These are phyloP conservation scores for Polyploca ridens DNA, from an alignment of 2,888 invertebrate genomes.

Conservation along the genomic window DNA sequence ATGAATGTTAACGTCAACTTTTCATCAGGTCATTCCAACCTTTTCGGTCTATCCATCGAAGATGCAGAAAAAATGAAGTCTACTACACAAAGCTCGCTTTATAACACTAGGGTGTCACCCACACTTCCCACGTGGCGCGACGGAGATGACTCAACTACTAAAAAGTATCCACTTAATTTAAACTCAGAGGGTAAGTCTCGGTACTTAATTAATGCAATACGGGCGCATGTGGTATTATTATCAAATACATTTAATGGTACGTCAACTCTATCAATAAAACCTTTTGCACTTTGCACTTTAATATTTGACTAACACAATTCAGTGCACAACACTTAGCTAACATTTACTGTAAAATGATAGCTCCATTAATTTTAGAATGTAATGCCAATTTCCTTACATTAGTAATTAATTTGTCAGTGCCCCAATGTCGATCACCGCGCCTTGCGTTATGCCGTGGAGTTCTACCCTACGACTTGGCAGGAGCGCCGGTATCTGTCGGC, in stretches of 20 bases:
- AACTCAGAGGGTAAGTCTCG: conserved; percentile 72
- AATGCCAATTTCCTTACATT: conserved; percentile 4
- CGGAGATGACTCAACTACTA: conserved; percentile 69
- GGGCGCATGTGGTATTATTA: conserved; percentile 44
- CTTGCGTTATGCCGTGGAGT: conserved; percentile 85
- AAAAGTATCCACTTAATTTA: conserved; percentile 70
- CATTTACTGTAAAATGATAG: neutral
- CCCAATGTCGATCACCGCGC: conserved; percentile 81
- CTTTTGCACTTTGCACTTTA: neutral
- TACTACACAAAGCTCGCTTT: conserved; percentile 78
- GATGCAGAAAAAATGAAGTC: conserved; percentile 82
- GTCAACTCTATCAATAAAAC: neutral
- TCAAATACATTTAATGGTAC: neutral
- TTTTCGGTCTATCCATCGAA: conserved; percentile 86
- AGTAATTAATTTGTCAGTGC: conserved; percentile 55
- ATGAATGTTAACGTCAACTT: conserved; percentile 62
- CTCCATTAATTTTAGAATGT: neutral
- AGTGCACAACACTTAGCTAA: neutral
- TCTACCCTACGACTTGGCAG: conserved; percentile 87
- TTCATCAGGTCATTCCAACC: conserved; percentile 86
- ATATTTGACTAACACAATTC: neutral
- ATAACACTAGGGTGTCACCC: conserved; percentile 85
- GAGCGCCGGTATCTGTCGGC: conserved; percentile 68
- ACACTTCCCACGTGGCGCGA: conserved; percentile 84
- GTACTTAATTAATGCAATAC: conserved; percentile 13